A percentile compares a stretch with the other conserved stretches of the same genome.
phyloP scores from a whole-genome alignment of 2,888 invertebrate genomes.

The Isotomurus palustris region DNA sequence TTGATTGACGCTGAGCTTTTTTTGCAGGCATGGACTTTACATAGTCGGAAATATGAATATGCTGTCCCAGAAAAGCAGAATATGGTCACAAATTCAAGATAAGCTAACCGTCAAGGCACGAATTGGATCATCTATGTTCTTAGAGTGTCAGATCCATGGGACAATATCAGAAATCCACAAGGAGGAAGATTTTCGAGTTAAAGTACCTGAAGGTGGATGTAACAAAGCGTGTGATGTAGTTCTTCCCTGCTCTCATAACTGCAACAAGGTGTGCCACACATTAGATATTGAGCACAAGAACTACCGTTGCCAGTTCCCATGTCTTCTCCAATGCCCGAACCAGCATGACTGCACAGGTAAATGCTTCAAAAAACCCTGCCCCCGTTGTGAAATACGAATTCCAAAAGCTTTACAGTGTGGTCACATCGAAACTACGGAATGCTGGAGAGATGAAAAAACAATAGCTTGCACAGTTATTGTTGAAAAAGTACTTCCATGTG shows the following conservation, averaged over 20 bases:
- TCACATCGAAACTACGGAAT: constrained; percentile 56
- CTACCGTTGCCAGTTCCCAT: constrained; percentile 54
- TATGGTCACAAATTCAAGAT: not conserved
- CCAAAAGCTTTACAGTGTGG: constrained; percentile 49
- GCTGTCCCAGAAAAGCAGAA: not conserved
- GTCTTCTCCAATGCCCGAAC: constrained; percentile 46
- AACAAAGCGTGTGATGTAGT: constrained; percentile 53
- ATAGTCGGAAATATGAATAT: constrained; percentile 45
- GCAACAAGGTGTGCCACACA: constrained; percentile 60
- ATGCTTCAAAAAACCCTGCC: constrained; percentile 26
- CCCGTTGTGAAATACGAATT: constrained; percentile 46
- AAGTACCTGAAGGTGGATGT: constrained; percentile 61
- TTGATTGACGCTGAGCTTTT: not conserved
- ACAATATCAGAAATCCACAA: constrained; percentile 16
- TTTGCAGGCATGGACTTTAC: constrained; percentile 12
- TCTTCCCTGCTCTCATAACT: constrained; percentile 61
- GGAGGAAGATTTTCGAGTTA: constrained; percentile 19
- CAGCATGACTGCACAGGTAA: constrained; percentile 18
- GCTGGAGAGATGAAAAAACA: constrained; percentile 51
- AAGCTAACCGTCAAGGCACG: not conserved
- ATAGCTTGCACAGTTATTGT: constrained; percentile 53
- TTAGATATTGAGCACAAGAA: constrained; percentile 55
- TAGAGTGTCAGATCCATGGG: not conserved
- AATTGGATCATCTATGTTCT: not conserved
- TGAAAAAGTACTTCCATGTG: constrained; percentile 54